Percentiles rank a stretch among this genome's conserved stretches.
Evolutionary conservation across 2,888 invertebrate species (phyloP).

Genomic region (Drosophila buzzatii): DNA sequence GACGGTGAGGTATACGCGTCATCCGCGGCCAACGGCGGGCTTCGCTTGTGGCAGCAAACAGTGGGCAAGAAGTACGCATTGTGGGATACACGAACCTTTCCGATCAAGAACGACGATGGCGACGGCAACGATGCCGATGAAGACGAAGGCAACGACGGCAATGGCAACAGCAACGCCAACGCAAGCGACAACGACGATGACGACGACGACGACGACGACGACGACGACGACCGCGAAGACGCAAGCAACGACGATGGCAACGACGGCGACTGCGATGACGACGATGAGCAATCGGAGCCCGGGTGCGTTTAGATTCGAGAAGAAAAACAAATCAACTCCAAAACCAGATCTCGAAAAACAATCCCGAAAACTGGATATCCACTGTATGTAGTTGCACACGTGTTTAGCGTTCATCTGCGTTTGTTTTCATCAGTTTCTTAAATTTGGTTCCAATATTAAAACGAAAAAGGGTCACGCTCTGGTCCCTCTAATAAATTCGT

Average conservation of each 20-base stretch:
- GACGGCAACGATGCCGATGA: neutral
- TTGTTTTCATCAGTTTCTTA: slow-evolving; percentile 19
- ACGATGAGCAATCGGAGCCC: neutral
- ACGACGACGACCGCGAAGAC: neutral
- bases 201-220: neutral
- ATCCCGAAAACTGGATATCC: slow-evolving; percentile 25
- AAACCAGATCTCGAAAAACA: neutral
- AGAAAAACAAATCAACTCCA: neutral
- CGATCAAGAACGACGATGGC: neutral
- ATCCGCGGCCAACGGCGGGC: slow-evolving; percentile 96
- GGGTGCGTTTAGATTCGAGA: neutral
- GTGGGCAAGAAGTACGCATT: slow-evolving; percentile 96
- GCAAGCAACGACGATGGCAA: neutral
- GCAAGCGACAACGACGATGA: neutral
- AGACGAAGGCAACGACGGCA: too few relatives aligned
- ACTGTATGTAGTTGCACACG: slow-evolving; percentile 38
- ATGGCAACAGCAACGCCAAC: too few relatives aligned
- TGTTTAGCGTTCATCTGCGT: slow-evolving; percentile 29
- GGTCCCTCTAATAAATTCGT: slow-evolving; percentile 71
- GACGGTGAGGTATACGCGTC: slow-evolving; percentile 98
- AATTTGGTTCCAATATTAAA: slow-evolving; percentile 29
- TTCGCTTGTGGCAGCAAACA: slow-evolving; percentile 97
- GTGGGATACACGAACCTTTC: slow-evolving; percentile 89
- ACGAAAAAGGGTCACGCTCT: slow-evolving; percentile 64
- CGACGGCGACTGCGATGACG: neutral